phyloP scores from a whole-genome alignment of 2,888 invertebrate species.

The Dasysyrphus albostriatus region DNA sequence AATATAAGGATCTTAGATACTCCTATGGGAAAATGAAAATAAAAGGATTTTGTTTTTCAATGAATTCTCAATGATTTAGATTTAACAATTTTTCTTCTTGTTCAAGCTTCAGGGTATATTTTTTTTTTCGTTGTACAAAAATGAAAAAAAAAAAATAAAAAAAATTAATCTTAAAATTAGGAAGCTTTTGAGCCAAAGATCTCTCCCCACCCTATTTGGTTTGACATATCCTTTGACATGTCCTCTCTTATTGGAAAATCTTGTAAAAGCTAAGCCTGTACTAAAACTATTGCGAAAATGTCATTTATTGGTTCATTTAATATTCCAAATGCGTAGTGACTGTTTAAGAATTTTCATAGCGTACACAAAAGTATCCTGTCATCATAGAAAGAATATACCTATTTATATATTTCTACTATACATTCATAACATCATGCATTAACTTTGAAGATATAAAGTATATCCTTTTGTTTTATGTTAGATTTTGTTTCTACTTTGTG shows the following conservation, averaged over 20 bases:
- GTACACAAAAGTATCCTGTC: constrained; percentile 70
- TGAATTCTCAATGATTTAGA: constrained; percentile 32
- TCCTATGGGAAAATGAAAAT: neutral
- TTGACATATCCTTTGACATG: constrained; percentile 20
- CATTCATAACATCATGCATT: constrained; percentile 9
- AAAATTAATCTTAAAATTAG: constrained; percentile 66
- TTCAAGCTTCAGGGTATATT: constrained; percentile 29
- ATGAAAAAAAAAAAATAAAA: constrained; percentile 18
- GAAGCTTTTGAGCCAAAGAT: constrained; percentile 39
- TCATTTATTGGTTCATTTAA: constrained; percentile 72
- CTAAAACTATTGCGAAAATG: constrained; percentile 70
- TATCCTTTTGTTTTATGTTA: constrained; percentile 29
- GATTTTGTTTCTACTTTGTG: constrained; percentile 14
- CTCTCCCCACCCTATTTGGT: neutral
- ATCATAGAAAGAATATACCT: constrained; percentile 39
- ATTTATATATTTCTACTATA: neutral
- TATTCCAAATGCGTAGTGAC: constrained; percentile 69
- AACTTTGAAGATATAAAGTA: constrained; percentile 24
- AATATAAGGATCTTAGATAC: neutral
- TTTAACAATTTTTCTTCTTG: constrained; percentile 8
- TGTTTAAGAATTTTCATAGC: constrained; percentile 70
- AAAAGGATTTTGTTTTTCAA: constrained; percentile 28
- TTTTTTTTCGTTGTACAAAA: neutral
- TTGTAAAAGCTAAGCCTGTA: constrained; percentile 59
- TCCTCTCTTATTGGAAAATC: constrained; percentile 47